A percentile compares a stretch with the other conserved stretches of the same genome.
phyloP scores from a whole-genome alignment of 92 coral and sea anemone species.

The Epizoanthus stellaris region DNA sequence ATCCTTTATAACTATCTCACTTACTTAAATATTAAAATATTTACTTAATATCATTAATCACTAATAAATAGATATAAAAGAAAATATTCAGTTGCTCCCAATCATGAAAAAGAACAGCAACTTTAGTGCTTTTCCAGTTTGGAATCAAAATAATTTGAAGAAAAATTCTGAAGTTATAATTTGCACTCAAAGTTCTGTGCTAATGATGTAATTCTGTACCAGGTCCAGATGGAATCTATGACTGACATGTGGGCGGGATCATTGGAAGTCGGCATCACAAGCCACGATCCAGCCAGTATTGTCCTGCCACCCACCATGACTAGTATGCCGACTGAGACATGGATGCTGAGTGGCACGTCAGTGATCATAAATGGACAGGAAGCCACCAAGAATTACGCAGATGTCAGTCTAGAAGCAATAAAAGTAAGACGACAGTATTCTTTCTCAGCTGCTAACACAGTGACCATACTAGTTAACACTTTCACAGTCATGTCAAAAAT shows the following conservation, averaged over 20 bases:
- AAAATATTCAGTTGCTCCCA: too few relatives aligned
- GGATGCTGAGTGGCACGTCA: constrained; percentile 97
- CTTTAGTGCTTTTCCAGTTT: too few relatives aligned
- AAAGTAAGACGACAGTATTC: constrained; percentile 48
- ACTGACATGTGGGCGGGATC: constrained; percentile 99
- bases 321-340: constrained; percentile 90
- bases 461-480: background rate
- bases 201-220: background rate
- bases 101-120: too few relatives aligned
- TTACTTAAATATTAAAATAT: too few relatives aligned
- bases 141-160: background rate
- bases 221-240: constrained; percentile 77
- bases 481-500: background rate
- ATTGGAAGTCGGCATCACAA: constrained; percentile 87
- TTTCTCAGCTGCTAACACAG: background rate
- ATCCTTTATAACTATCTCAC: too few relatives aligned
- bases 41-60: too few relatives aligned
- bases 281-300: constrained; percentile 76
- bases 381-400: constrained; percentile 68
- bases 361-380: constrained; percentile 80
- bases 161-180: background rate
- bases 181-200: background rate
- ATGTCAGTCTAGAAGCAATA: constrained; percentile 64
- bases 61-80: too few relatives aligned
- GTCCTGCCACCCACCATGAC: constrained; percentile 97